Conservation (phyloP, 2,113 vertebrate genomes). For the Sinocyclocheilus rhinocerous region DNA sequence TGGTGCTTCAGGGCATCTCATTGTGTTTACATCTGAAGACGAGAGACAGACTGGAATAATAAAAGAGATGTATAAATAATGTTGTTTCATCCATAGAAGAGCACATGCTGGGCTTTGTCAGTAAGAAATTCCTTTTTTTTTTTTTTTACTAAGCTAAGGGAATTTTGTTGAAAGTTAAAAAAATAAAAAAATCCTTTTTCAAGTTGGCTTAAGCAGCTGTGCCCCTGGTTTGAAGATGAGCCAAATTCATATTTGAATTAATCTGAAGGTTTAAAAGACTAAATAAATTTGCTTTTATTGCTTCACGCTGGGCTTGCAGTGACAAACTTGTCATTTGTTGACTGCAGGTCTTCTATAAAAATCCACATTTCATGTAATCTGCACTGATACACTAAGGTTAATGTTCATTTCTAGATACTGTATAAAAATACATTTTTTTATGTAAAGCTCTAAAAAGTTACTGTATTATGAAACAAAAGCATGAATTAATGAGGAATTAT, state of each 20-base stretch:
- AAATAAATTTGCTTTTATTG: neutral
- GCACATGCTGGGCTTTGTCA: neutral
- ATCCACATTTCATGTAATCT: neutral
- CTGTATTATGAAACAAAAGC: neutral
- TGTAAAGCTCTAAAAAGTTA: neutral
- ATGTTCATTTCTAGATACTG: neutral
- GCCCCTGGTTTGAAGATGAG: neutral
- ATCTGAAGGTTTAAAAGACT: neutral
- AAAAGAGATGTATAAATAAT: slow-evolving; percentile 18
- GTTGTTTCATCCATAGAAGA: slow-evolving; percentile 21
- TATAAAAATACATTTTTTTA: neutral
- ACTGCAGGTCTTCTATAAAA: neutral
- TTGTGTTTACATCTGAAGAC: slow-evolving; percentile 27
- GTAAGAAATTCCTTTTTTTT: neutral
- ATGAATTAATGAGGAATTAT: neutral
- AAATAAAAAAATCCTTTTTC: neutral
- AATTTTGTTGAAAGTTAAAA: neutral
- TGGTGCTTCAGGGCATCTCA: neutral
- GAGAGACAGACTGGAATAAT: neutral
- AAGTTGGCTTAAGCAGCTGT: too few relatives aligned
- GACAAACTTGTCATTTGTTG: neutral
- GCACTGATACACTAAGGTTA: neutral
- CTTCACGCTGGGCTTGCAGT: neutral
- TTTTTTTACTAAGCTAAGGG: neutral
- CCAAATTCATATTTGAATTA: slow-evolving; percentile 11